Conservation (phyloP, 2,888 invertebrate species). For the Tenthredo scrophulariae region DNA sequence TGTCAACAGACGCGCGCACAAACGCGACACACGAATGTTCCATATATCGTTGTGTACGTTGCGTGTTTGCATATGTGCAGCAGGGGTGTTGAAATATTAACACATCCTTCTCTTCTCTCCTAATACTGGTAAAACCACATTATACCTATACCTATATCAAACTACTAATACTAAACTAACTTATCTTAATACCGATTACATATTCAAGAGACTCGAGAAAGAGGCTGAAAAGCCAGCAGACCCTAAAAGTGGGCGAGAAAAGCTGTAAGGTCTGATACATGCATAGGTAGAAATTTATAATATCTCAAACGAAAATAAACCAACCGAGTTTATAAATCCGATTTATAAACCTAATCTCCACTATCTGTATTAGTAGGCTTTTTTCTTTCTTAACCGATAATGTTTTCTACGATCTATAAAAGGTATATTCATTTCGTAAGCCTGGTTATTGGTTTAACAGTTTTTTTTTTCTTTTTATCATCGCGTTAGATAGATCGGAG, state of each 20-base stretch:
- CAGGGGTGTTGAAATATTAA: slow-evolving; percentile 52
- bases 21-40: slow-evolving; percentile 43
- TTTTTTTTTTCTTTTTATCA: neutral
- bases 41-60: slow-evolving; percentile 36
- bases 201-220: neutral
- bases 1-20: slow-evolving; percentile 39
- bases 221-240: neutral
- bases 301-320: neutral
- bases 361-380: neutral
- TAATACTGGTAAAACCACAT: neutral
- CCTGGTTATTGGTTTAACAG: neutral
- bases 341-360: neutral
- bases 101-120: slow-evolving; percentile 15
- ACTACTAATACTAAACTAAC: slow-evolving; percentile 42
- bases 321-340: neutral
- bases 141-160: neutral
- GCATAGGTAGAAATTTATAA: neutral
- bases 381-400: neutral
- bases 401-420: neutral
- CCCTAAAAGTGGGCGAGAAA: neutral
- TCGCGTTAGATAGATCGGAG: neutral
- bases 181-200: slow-evolving; percentile 38
- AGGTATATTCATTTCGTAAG: neutral
- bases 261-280: neutral
- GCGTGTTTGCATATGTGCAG: slow-evolving; percentile 43